Percentiles rank a stretch among this genome's conserved stretches.
Conservation (phyloP, 2,797 vertebrate species). For the Salmo trutta region DNA sequence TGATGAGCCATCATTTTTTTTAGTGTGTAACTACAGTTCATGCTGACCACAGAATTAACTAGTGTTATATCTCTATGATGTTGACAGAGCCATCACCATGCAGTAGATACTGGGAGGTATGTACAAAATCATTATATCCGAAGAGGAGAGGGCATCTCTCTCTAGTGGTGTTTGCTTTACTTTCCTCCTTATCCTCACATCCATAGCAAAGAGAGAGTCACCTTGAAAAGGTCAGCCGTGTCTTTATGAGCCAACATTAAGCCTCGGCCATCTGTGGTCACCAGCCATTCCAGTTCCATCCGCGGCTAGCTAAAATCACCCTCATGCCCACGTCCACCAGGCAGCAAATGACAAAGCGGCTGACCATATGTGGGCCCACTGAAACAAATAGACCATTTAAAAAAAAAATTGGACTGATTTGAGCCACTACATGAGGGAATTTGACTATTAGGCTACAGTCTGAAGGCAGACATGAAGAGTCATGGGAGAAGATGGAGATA, state of each 20-base stretch:
- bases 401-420: constrained; percentile 42
- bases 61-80: background rate
- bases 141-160: constrained; percentile 1
- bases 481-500: constrained; percentile 23
- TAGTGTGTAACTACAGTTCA: background rate
- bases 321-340: constrained; percentile 57
- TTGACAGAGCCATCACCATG: background rate
- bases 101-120: background rate
- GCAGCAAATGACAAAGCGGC: constrained; percentile 55
- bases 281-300: constrained; percentile 56
- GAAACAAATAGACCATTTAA: constrained; percentile 44
- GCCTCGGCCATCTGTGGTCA: constrained; percentile 70
- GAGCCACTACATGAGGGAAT: background rate
- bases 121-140: background rate
- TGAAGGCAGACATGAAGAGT: background rate
- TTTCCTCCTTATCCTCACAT: constrained; percentile 18
- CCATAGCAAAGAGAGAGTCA: constrained; percentile 49
- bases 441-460: background rate
- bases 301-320: constrained; percentile 47
- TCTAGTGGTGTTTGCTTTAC: background rate
- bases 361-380: constrained; percentile 62
- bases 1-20: no score
- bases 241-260: constrained; percentile 57
- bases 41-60: background rate
- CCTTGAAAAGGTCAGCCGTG: constrained; percentile 64